Base-by-base conservation (phyloP, 2,113 vertebrate species). In the Leucosticte australis region DNA sequence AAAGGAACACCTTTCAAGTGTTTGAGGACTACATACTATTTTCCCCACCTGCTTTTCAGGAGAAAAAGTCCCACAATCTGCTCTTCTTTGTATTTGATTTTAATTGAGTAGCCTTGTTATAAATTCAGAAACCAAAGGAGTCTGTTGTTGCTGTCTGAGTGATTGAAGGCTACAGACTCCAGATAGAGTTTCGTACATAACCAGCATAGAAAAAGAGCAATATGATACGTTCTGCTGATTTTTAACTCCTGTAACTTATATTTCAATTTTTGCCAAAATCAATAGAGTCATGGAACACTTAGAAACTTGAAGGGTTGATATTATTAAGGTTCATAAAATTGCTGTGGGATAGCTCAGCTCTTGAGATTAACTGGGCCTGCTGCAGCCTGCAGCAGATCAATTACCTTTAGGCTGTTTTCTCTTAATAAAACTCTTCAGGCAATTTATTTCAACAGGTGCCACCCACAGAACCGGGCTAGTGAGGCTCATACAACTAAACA, bases 181-280 rank as follows among this genome's bases (percentile, higher is more conserved):
- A 74, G 35, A 14, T 4, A 37, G 59, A 62, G 20, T 65, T 91
- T 64, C 81, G 47, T 31, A 9, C 14, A 14, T 81, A 87, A 87
- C 37, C 82, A 46, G 52, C 77, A 27, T 5, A 78, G 50, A 76
- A 81, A 87, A 81, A 67, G 50, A 89, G 56, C 55, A 67, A 35
- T 50, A 31, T 18, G 31, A 31, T 86, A 62, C 1, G 3, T 89
- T 87, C 67, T 77, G 39, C 50, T 84, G 70, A 78, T 67, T 90
- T 91, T 87, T 91, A 90, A 52, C 74, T 90, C 52, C 57, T 57
- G 56, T 75, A 89, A 63, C 26, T 50, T 83, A 37, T 76, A 68
- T 70, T 93, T 86, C 44, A 68, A 6, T 70, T 83, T 88, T 75
- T 94, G 60, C 80, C 89, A 67, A 83, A 93, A 94, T 89, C 80